Evolutionary conservation across 2,797 vertebrate species (phyloP).

Genomic region (Hybognathus amarus): DNA sequence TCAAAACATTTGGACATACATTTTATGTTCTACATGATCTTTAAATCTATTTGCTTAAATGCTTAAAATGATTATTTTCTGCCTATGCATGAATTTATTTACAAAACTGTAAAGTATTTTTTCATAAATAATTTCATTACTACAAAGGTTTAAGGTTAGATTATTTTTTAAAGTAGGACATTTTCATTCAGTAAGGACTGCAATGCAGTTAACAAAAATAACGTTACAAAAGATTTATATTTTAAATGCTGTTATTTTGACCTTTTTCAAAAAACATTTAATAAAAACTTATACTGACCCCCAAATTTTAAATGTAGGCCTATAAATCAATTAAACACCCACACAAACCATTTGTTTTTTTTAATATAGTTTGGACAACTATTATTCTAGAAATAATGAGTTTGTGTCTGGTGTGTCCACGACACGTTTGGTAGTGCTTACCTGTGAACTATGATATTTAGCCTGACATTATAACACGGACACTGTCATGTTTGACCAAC

Average conservation of each 20-base stretch:
- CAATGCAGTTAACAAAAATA: background rate
- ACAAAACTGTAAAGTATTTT: background rate
- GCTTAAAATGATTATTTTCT: background rate
- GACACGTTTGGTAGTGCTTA: background rate
- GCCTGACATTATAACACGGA: too few relatives aligned
- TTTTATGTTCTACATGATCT: background rate
- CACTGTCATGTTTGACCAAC: too few relatives aligned
- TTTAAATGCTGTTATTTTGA: background rate
- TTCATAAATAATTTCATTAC: background rate
- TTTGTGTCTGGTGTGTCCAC: background rate
- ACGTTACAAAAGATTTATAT: background rate
- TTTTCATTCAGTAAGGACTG: background rate
- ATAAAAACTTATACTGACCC: background rate
- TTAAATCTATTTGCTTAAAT: background rate
- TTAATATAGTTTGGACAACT: background rate
- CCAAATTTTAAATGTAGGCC: background rate
- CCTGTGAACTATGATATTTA: background rate
- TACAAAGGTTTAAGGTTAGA: fast-evolving
- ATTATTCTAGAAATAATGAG: background rate
- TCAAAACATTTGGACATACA: background rate
- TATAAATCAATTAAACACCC: background rate
- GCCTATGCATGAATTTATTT: background rate
- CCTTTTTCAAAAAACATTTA: background rate
- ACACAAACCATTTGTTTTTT: background rate
- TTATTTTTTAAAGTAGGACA: background rate